A percentile compares a stretch with the other conserved stretches of the same genome.
Conservation (phyloP, 2,113 vertebrate species). For the Sinocyclocheilus anophthalmus region DNA sequence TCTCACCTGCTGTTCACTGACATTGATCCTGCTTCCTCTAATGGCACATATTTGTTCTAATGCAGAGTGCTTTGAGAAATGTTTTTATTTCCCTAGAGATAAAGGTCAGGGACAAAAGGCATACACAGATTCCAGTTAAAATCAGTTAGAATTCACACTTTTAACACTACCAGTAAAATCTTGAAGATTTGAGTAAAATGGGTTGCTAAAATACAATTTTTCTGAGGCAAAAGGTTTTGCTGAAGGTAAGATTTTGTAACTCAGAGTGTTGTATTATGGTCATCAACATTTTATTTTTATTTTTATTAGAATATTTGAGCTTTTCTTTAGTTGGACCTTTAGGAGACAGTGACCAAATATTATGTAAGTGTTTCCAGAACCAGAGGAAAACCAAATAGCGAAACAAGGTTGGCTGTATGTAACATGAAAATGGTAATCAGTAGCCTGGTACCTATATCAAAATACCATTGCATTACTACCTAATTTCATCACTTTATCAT, state of each 20-base stretch:
- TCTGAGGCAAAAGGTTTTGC: not conserved
- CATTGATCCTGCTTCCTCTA: slow-evolving; percentile 57
- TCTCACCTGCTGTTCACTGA: slow-evolving; percentile 53
- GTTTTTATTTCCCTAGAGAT: slow-evolving; percentile 17
- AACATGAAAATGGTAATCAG: too few relatives aligned
- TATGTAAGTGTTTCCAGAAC: not conserved
- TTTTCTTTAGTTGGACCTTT: not conserved
- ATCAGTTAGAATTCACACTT: not conserved
- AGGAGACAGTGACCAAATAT: not conserved
- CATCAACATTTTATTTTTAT: too few relatives aligned
- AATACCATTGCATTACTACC: too few relatives aligned
- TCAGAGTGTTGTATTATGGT: not conserved
- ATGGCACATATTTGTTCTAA: slow-evolving; percentile 4
- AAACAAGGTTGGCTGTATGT: too few relatives aligned
- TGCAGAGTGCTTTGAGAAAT: slow-evolving; percentile 4
- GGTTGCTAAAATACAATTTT: not conserved
- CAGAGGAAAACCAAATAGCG: too few relatives aligned
- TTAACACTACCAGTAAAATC: not conserved
- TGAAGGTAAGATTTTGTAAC: not conserved
- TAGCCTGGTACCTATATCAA: too few relatives aligned
- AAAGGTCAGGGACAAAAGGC: slow-evolving; percentile 8
- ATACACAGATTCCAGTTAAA: not conserved
- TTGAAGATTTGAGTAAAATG: not conserved
- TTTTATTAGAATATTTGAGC: not conserved
- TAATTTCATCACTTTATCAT: too few relatives aligned